phyloP scores from a whole-genome alignment of 2,113 vertebrate genomes.

The Rissa tridactyla region DNA sequence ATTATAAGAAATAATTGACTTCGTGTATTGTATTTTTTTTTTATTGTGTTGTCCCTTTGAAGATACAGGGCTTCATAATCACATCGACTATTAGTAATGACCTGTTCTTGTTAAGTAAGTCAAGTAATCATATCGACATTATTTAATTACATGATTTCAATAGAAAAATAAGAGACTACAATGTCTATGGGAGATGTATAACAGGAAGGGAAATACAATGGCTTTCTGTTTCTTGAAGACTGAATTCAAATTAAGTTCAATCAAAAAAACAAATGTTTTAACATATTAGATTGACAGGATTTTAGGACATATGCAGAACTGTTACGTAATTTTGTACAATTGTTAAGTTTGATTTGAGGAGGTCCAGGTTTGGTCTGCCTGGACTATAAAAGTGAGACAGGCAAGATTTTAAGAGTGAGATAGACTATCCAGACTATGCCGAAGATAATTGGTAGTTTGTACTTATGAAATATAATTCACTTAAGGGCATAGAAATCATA shows the following conservation, averaged over 20 bases:
- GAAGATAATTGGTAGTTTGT: not conserved
- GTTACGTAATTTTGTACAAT: not conserved
- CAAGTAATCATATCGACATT: conserved; percentile 56
- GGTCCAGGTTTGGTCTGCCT: not conserved
- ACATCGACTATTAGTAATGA: conserved; percentile 51
- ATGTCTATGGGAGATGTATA: not conserved
- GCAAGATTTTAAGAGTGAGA: not conserved
- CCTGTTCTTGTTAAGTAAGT: conserved; percentile 42
- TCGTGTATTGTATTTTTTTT: conserved; percentile 7
- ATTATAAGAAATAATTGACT: conserved; percentile 64
- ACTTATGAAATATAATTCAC: not conserved
- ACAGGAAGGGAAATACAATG: not conserved
- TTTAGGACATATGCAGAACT: not conserved
- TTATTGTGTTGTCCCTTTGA: conserved; percentile 47
- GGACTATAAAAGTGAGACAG: not conserved
- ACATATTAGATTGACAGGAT: not conserved
- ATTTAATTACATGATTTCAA: conserved; percentile 52
- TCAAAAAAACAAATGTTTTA: not conserved
- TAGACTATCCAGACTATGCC: not conserved
- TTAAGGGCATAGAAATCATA: not conserved
- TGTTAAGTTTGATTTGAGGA: not conserved
- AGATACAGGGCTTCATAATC: conserved; percentile 50
- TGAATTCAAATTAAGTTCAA: not conserved
- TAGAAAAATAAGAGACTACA: not conserved
- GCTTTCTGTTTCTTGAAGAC: not conserved